Evolutionary conservation across 2,888 invertebrate species (phyloP), one percentile per base, ranked within the genome.

Genomic region (Cremastobaeus sp.): DNA sequence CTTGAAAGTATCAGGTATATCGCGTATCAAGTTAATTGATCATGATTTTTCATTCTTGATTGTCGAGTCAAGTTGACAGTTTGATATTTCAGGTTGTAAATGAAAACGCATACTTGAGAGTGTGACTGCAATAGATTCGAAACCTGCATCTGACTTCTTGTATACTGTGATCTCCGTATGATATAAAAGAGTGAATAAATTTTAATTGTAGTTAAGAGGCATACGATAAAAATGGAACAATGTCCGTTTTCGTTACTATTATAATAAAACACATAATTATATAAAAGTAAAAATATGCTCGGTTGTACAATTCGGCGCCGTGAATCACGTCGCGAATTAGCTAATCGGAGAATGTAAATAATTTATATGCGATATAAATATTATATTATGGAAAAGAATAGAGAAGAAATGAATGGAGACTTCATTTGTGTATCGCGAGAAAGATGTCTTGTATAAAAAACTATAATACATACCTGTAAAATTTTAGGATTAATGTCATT

Each of bases 121-220:
- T 76, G 78, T 77, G 79, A 79, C 76, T 80, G 79, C 75, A 80
- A 80, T 80, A 82, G 78, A 81, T 83, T 81, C 76, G 82, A 82
- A 81, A 84, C 81, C 82, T 85, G 81, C 84, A 86, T 87, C 84
- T 86, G 85, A 86, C 86, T 87, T 86, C 84, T 84, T 87, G 85
- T 88, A 85, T 86, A 86, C 87, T 86, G 88, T 88, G 88, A 87
- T 88, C 87, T 88, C 86, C 84, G 81, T 86, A 85, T 83, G 83
- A 81, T 85, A 81, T 79, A 82, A 79, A 76, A 76, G 78, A 81
- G 76, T 77, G 74, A 79, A 78, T 79, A 81, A 76, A 77, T 79
- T 78, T 74, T 78, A 80, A 81, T 79, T 78, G 72, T 78, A 78
- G 57, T 70, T 74, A 72, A 79, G 73, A 75, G 71, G 71, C 66